Evolutionary conservation across 23 tunicate species (phyloP).

Genomic region (Ciona savignyi): DNA sequence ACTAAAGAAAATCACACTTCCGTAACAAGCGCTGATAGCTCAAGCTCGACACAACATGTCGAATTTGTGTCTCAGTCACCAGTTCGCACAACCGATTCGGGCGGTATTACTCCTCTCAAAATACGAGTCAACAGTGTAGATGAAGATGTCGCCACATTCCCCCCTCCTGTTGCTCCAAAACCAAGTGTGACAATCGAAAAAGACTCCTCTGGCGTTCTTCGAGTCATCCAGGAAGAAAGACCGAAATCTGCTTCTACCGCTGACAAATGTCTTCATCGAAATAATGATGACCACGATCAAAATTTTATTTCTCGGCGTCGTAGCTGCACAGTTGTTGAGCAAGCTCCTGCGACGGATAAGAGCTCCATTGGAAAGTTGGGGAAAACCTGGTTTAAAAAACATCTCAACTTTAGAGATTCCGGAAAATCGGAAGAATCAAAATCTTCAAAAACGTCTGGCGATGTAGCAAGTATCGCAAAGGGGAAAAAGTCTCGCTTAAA

Average conservation of each 20-base stretch:
- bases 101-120: not conserved
- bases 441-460: not conserved
- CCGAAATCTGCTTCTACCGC: not conserved
- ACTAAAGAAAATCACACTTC: not conserved
- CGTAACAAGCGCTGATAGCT: not conserved
- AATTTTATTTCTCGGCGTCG: not conserved
- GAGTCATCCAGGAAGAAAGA: slow-evolving; percentile 25
- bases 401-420: slow-evolving; percentile 23
- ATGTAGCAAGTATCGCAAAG: slow-evolving; percentile 5
- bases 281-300: not conserved
- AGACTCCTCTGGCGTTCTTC: slow-evolving; percentile 55
- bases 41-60: not conserved
- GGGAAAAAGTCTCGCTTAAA: not conserved
- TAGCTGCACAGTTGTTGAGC: not conserved
- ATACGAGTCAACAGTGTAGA: not conserved
- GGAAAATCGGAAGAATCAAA: slow-evolving; percentile 6
- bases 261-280: not conserved
- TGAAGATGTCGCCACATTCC: not conserved
- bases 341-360: slow-evolving; percentile 3
- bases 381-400: slow-evolving; percentile 70
- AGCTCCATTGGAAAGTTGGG: slow-evolving; percentile 51
- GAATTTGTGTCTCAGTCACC: not conserved
- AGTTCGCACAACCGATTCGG: not conserved
- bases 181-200: slow-evolving; percentile 69
- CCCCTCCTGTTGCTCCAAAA: slow-evolving; percentile 70